These are phyloP conservation scores for Lutjanus argentimaculatus DNA, from an alignment of 2,797 vertebrate genomes.

Conservation along the genomic window DNA sequence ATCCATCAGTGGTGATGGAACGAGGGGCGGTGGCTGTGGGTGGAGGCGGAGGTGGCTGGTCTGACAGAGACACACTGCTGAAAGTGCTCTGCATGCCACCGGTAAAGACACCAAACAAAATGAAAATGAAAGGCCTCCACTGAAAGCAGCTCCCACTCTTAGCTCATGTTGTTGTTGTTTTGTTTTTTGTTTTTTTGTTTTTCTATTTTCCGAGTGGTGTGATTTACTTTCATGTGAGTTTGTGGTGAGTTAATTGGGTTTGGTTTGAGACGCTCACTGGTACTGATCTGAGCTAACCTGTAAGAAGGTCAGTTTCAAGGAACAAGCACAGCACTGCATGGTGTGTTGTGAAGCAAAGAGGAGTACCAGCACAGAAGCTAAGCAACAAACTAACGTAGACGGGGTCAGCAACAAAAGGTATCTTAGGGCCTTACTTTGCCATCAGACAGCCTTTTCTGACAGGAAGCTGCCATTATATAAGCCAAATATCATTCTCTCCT, in stretches of 20 bases:
- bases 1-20: conserved; percentile 59
- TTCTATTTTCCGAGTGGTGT: background rate
- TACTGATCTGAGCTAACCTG: conserved; percentile 42
- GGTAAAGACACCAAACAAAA: conserved; percentile 69
- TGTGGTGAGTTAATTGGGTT: conserved; percentile 47
- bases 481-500: background rate
- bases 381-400: no score
- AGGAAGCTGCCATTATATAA: no score
- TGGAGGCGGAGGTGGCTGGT: conserved; percentile 3
- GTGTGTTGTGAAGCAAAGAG: background rate
- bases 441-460: no score
- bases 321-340: background rate
- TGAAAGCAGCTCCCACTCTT: conserved; percentile 43
- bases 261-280: conserved; percentile 29
- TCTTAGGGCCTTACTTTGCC: no score
- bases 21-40: conserved; percentile 25
- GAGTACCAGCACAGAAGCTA: no score
- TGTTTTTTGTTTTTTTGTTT: background rate
- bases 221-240: conserved; percentile 51
- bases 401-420: no score
- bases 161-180: conserved; percentile 13
- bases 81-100: conserved; percentile 48
- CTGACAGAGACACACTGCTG: conserved; percentile 70
- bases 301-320: background rate
- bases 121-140: conserved; percentile 74